These are phyloP conservation scores for Branchellion lobata DNA, from an alignment of 2,888 invertebrate species.

Conservation along the genomic window DNA sequence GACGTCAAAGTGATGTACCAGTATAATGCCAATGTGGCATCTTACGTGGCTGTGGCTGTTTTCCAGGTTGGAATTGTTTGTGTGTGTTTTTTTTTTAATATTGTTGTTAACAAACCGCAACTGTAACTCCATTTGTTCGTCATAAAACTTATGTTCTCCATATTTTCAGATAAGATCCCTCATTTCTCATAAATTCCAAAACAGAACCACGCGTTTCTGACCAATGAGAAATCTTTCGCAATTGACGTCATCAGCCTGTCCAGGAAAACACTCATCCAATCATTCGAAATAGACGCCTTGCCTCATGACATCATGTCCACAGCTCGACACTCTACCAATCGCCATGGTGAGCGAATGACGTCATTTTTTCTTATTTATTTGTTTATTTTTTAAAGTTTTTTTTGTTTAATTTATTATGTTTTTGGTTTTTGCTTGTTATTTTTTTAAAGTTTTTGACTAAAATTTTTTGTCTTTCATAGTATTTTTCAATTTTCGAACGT, in stretches of 20 bases:
- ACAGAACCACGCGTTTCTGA: conserved; percentile 1
- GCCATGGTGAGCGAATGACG: conserved; percentile 19
- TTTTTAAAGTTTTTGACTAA: background rate
- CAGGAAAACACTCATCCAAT: background rate
- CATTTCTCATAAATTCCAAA: no score
- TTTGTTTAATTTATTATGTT: background rate
- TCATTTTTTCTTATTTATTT: no score
- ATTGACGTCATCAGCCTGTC: background rate
- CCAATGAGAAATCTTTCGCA: background rate
- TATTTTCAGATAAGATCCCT: no score
- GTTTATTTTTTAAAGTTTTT: background rate
- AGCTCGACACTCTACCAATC: background rate
- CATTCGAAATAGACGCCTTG: conserved; percentile 10
- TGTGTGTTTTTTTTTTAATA: no score
- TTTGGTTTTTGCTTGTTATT: background rate
- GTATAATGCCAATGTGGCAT: background rate
- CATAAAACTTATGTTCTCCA: background rate
- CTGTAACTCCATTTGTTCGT: no score
- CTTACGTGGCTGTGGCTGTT: background rate
- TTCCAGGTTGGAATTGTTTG: background rate
- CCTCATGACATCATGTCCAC: background rate
- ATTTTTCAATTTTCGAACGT: no score
- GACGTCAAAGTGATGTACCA: background rate
- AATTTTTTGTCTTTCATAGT: no score
- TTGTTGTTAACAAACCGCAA: no score